Evolutionary conservation across 1,140 invertebrate genomes (phyloP), one percentile per base, ranked within the genome.

Genomic region (Rhagoletis zephyria): DNA sequence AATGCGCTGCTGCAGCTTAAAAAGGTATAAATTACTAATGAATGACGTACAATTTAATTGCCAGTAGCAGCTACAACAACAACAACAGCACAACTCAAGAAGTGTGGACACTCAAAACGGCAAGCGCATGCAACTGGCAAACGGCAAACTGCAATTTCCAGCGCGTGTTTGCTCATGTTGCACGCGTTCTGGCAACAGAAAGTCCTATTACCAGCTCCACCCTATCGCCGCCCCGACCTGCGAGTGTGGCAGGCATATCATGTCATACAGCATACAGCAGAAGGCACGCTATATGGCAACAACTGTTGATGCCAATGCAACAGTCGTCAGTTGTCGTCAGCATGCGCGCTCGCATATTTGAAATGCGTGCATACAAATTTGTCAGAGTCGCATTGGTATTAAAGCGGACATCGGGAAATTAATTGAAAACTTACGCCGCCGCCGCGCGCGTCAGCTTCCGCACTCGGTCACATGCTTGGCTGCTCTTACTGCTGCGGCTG

Each of bases 41-140:
- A 92, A 92, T 92, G 91, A 92, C 91, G 92, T 92, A 92, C 90
- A 91, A 90, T 92, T 92, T 92, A 92, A 92, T 92, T 92, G 91
- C 63, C 14, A 85, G 42, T 60, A 86, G 12, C 59, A 89, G 88
- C 88, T 87, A 88, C 88, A 89, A 87, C 87, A 89, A n/a, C n/a
- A n/a, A 88, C 85, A 63, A 86, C 89, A 87, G 87, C 87, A 87
- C 4, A 2, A 63, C 40, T 74, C 70, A 45, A 48, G 16, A 45
- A 48, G 16, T 51, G 70, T 16, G 19, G 5, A 19, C 19, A 56
- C 48, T 77, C 45, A 77, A 77, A 85, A 63, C 81, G 60, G 51
- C 12, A 60, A 42, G 40, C 16, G 81, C 19, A 14, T 85, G 3
- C 45, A 61, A 30, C 81, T 51, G 30, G 40, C 4, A 16, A 45